These are phyloP conservation scores for Microctonus aethiopoides DNA, from an alignment of 2,888 invertebrate species.

Conservation along the genomic window DNA sequence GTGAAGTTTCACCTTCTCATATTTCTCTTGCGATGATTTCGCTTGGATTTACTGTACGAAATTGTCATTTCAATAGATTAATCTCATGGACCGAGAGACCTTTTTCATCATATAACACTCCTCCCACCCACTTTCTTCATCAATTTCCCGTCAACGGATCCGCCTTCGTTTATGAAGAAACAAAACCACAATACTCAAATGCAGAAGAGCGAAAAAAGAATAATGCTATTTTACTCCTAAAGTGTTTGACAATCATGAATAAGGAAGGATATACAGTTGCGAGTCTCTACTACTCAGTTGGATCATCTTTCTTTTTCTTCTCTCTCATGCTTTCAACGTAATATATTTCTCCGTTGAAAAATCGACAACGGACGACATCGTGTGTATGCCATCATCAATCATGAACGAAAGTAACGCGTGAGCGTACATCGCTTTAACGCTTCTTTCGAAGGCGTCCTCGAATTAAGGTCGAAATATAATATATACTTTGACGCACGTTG, in stretches of 20 bases:
- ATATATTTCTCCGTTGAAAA: background rate
- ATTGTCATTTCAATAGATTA: background rate
- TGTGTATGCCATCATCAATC: conserved; percentile 27
- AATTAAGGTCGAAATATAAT: conserved; percentile 18
- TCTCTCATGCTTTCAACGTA: background rate
- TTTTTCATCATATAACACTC: background rate
- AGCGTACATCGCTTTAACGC: background rate
- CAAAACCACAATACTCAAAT: background rate
- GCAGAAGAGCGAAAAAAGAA: background rate
- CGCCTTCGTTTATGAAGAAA: background rate
- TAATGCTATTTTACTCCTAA: background rate
- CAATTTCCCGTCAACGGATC: background rate
- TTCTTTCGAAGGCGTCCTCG: conserved; percentile 27
- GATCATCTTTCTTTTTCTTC: no score
- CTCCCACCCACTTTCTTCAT: background rate
- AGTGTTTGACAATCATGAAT: conserved; percentile 6
- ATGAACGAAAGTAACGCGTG: conserved; percentile 27
- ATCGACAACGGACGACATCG: background rate
- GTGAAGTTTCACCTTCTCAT: conserved; percentile 40
- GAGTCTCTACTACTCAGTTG: background rate
- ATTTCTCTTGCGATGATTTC: conserved; percentile 13
- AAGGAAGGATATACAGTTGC: background rate
- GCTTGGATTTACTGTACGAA: background rate
- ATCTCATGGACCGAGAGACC: background rate
- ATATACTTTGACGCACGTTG: background rate